Percentiles rank a stretch among this genome's conserved stretches.
phyloP scores from a whole-genome alignment of 2,797 vertebrate genomes.

The Phoxinus dragarum region DNA sequence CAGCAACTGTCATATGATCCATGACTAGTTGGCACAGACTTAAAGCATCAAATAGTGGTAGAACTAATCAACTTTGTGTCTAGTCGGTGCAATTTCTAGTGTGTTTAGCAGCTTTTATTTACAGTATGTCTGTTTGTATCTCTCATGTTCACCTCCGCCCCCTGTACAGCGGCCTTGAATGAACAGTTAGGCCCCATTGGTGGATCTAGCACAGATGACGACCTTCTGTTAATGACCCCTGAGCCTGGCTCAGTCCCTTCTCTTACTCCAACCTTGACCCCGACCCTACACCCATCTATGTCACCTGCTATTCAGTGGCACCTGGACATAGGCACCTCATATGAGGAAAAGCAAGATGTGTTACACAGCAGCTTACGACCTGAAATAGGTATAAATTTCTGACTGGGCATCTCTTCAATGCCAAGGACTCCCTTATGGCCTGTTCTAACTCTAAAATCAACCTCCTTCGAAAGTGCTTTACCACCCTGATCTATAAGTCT shows the following conservation, averaged over 20 bases:
- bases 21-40: not conserved
- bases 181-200: slow-evolving; percentile 57
- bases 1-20: not conserved
- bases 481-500: slow-evolving; percentile 18
- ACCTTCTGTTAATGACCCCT: slow-evolving; percentile 70
- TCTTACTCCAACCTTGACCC: slow-evolving; percentile 28
- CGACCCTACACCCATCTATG: slow-evolving; percentile 30
- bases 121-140: not conserved
- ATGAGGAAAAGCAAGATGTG: slow-evolving; percentile 52
- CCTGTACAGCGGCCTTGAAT: slow-evolving; percentile 56
- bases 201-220: slow-evolving; percentile 56
- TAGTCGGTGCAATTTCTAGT: not conserved
- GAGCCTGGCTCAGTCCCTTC: slow-evolving; percentile 51
- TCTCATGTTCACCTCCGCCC: slow-evolving; percentile 12
- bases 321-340: slow-evolving; percentile 51
- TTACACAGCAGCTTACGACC: slow-evolving; percentile 9
- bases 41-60: not conserved
- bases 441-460: slow-evolving; percentile 20
- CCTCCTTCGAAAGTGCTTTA: not conserved
- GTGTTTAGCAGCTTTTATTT: not conserved
- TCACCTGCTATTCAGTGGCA: slow-evolving; percentile 42
- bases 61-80: not conserved
- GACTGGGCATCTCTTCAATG: slow-evolving; percentile 11
- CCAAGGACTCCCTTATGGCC: not conserved
- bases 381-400: slow-evolving; percentile 54